Evolutionary conservation across 2,888 invertebrate genomes (phyloP).

Genomic region (Sarcophaga caerulescens): DNA sequence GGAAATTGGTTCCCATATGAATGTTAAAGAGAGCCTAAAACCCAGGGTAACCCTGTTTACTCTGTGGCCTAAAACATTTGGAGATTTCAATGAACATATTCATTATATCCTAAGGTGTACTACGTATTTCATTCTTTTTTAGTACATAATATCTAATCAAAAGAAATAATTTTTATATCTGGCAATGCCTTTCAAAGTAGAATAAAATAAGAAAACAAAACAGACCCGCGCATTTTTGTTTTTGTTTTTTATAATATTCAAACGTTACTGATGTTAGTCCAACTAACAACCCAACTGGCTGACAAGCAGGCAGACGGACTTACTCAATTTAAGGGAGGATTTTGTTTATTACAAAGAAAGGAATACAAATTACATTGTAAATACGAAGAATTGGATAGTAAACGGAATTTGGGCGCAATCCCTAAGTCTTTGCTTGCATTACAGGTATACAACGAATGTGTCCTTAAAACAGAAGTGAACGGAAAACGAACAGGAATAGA

Average conservation of each 20-base stretch:
- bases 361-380: constrained; percentile 1
- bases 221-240: constrained; percentile 1
- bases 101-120: neutral
- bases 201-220: constrained; percentile 12
- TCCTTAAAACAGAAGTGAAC: neutral
- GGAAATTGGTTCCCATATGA: too few species aligned
- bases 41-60: too few species aligned
- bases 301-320: neutral
- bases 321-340: neutral
- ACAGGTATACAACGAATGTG: constrained; percentile 30
- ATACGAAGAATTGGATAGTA: constrained; percentile 30
- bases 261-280: constrained; percentile 36
- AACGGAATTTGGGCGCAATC: constrained; percentile 41
- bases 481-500: constrained; percentile 41
- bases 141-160: too few species aligned
- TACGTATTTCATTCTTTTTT: neutral
- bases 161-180: neutral
- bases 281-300: constrained; percentile 40
- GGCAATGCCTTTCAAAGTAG: constrained; percentile 26
- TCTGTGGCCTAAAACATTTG: too few species aligned
- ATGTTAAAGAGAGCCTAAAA: too few species aligned
- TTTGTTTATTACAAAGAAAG: neutral
- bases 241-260: constrained; percentile 8
- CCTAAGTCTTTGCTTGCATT: neutral
- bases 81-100: too few species aligned